Percentiles rank a stretch among this genome's conserved stretches.
These are phyloP conservation scores for Neodiprion pinetum DNA, from an alignment of 1,140 invertebrate species.

Conservation along the genomic window DNA sequence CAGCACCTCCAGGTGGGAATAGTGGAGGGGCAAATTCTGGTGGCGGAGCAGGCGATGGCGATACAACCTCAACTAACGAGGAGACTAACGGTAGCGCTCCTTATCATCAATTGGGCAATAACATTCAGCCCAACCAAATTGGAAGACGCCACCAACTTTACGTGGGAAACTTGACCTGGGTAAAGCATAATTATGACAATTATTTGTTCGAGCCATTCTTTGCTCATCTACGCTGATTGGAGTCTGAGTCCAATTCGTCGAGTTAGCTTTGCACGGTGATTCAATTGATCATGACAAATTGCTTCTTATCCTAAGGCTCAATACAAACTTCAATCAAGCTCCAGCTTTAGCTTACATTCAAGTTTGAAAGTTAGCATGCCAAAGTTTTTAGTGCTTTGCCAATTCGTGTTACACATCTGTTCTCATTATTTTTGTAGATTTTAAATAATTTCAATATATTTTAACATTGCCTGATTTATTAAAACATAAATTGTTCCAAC, in stretches of 20 bases:
- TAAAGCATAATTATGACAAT: slow-evolving; percentile 50
- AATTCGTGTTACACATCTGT: too few relatives aligned
- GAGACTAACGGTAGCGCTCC: slow-evolving; percentile 75
- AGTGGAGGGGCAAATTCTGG: slow-evolving; percentile 51
- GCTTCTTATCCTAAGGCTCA: background rate
- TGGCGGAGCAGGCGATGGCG: slow-evolving; percentile 46
- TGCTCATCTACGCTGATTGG: background rate
- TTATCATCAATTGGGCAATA: slow-evolving; percentile 71
- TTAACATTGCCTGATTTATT: too few relatives aligned
- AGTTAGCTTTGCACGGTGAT: too few relatives aligned
- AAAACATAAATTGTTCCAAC: too few relatives aligned
- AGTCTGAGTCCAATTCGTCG: too few relatives aligned
- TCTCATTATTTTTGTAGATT: too few relatives aligned
- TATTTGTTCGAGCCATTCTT: background rate
- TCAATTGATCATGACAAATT: too few relatives aligned
- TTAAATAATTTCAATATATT: too few relatives aligned
- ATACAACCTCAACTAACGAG: slow-evolving; percentile 63
- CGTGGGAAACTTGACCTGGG: slow-evolving; percentile 94
- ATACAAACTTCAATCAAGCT: background rate
- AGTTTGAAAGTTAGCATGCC: too few relatives aligned
- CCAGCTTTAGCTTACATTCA: too few relatives aligned
- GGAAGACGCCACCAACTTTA: slow-evolving; percentile 88
- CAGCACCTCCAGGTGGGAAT: slow-evolving; percentile 70
- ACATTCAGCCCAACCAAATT: slow-evolving; percentile 74
- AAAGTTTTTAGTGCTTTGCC: too few relatives aligned